phyloP scores from a whole-genome alignment of 2,113 vertebrate genomes.

The Actenoides hombroni region DNA sequence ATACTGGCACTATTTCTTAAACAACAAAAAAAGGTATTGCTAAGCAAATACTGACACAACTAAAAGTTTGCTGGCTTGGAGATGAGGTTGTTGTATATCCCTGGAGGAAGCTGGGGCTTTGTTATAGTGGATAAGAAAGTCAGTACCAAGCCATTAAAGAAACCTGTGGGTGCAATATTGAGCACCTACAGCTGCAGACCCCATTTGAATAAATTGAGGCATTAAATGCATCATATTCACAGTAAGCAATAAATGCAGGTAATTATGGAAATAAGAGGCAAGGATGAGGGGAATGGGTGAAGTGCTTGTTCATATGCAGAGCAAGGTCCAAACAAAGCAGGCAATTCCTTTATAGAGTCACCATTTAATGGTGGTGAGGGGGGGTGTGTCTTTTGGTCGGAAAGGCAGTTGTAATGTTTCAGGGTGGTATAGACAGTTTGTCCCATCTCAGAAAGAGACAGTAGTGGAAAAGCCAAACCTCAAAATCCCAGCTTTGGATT shows the following conservation, averaged over 20 bases:
- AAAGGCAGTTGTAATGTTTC: neutral
- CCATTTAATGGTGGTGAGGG: neutral
- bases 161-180: neutral
- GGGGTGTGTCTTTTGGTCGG: neutral
- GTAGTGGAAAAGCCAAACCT: neutral
- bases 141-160: neutral
- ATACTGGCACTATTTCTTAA: neutral
- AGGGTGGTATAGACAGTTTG: neutral
- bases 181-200: neutral
- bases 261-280: conserved; percentile 11
- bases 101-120: neutral
- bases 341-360: neutral
- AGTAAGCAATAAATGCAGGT: conserved; percentile 5
- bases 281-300: neutral
- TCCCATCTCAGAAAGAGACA: neutral
- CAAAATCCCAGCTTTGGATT: neutral
- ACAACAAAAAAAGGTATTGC: neutral
- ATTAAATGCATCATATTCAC: neutral
- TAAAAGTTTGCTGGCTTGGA: neutral
- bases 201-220: neutral
- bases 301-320: neutral
- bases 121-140: neutral
- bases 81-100: neutral
- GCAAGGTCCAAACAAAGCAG: neutral
- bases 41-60: neutral